These are phyloP conservation scores for Recurvirostra avosetta DNA, from an alignment of 2,113 vertebrate species.

Conservation along the genomic window DNA sequence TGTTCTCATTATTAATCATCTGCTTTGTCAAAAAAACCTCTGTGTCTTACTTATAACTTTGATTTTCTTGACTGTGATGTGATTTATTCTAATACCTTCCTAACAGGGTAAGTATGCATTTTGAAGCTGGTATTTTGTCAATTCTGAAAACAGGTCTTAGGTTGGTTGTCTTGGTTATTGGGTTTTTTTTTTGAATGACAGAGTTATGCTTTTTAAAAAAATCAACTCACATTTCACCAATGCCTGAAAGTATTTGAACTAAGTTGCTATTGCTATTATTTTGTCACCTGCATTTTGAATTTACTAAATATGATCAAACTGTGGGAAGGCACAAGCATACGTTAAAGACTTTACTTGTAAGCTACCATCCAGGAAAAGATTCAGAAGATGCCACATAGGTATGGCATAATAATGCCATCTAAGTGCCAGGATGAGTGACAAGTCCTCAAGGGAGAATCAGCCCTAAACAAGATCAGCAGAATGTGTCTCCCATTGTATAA, in stretches of 20 bases:
- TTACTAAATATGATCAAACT: neutral
- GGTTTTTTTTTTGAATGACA: neutral
- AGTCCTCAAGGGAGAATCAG: neutral
- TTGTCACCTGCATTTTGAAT: neutral
- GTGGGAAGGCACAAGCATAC: neutral
- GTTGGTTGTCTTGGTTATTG: neutral
- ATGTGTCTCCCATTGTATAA: neutral
- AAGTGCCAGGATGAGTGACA: neutral
- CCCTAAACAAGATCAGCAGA: neutral
- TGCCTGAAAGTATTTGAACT: neutral
- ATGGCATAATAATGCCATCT: neutral
- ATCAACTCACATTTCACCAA: no score
- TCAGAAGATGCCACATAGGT: neutral
- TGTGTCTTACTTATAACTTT: neutral
- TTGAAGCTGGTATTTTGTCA: rapidly evolving
- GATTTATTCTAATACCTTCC: neutral
- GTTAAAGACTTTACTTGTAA: neutral
- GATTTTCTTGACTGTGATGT: neutral
- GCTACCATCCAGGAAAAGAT: neutral
- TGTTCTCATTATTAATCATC: neutral
- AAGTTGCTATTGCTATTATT: neutral
- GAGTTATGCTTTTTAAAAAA: no score
- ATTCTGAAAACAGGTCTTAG: neutral
- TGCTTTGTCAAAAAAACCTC: neutral
- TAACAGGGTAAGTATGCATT: neutral